These are phyloP conservation scores for Apeltes quadracus DNA, from an alignment of 2,113 vertebrate genomes.

Conservation along the genomic window DNA sequence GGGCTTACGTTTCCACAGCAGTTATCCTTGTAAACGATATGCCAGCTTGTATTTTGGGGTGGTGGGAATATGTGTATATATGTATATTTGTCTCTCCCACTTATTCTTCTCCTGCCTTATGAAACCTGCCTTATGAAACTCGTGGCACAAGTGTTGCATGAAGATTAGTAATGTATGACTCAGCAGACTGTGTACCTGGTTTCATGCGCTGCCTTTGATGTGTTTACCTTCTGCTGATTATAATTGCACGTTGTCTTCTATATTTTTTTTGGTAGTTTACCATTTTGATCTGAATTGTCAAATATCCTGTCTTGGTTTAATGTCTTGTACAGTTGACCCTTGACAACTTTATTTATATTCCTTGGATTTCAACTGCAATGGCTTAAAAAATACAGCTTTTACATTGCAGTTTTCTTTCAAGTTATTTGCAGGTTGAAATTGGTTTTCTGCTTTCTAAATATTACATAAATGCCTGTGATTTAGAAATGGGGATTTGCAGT, in stretches of 20 bases:
- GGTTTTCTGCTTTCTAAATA: background rate
- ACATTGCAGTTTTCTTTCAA: background rate
- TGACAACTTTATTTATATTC: background rate
- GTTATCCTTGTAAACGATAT: conserved; percentile 75
- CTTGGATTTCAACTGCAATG: background rate
- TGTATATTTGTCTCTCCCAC: conserved; percentile 21
- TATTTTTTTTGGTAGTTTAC: background rate
- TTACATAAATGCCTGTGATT: background rate
- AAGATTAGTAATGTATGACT: too few relatives aligned
- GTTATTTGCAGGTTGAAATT: background rate
- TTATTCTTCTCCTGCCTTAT: conserved; percentile 13
- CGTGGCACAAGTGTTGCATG: too few relatives aligned
- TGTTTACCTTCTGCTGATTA: background rate
- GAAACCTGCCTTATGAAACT: conserved; percentile 14
- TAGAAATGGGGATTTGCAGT: background rate
- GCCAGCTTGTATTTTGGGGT: conserved; percentile 60
- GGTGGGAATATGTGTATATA: conserved; percentile 58
- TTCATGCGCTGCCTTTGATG: background rate
- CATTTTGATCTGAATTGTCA: background rate
- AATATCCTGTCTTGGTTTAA: background rate
- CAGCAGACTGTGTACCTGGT: background rate
- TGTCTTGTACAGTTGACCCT: background rate
- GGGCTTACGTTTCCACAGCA: conserved; percentile 60
- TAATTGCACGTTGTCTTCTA: background rate
- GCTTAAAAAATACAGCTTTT: background rate